A percentile compares a stretch with the other conserved stretches of the same genome.
Conservation (phyloP, 2,888 invertebrate species). For the Neria commutata region DNA sequence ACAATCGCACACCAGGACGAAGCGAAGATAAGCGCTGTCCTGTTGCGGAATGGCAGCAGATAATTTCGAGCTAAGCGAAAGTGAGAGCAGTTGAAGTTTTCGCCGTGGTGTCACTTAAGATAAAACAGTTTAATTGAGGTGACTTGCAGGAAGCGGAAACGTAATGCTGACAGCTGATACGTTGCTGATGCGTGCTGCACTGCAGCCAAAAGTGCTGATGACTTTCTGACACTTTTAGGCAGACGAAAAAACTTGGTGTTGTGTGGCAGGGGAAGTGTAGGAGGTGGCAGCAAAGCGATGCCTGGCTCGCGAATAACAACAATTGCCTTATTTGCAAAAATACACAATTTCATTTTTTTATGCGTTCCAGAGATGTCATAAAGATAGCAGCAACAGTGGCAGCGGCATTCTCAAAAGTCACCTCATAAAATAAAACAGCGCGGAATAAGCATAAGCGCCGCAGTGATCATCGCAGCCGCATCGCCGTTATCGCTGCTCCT, state of each 20-base stretch:
- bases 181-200: slow-evolving; percentile 8
- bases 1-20: background rate
- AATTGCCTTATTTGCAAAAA: no score
- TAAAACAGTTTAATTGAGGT: background rate
- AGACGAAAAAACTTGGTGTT: slow-evolving; percentile 10
- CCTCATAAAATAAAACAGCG: slow-evolving; percentile 32
- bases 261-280: no score
- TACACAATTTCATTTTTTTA: background rate
- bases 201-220: slow-evolving; percentile 22
- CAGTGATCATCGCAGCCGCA: slow-evolving; percentile 22
- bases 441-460: slow-evolving; percentile 39
- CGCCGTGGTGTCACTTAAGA: background rate
- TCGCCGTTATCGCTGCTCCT: slow-evolving; percentile 26
- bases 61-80: background rate
- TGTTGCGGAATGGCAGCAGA: background rate
- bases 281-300: no score
- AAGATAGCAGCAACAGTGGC: slow-evolving; percentile 43
- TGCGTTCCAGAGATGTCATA: slow-evolving; percentile 17
- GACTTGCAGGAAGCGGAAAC: background rate
- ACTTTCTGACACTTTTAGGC: slow-evolving; percentile 29
- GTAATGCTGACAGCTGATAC: background rate
- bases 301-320: no score
- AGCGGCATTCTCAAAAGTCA: slow-evolving; percentile 26
- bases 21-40: slow-evolving; percentile 1
- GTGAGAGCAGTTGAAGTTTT: background rate